Conservation (phyloP, 1,140 invertebrate species). For the Neodiprion fabricii region DNA sequence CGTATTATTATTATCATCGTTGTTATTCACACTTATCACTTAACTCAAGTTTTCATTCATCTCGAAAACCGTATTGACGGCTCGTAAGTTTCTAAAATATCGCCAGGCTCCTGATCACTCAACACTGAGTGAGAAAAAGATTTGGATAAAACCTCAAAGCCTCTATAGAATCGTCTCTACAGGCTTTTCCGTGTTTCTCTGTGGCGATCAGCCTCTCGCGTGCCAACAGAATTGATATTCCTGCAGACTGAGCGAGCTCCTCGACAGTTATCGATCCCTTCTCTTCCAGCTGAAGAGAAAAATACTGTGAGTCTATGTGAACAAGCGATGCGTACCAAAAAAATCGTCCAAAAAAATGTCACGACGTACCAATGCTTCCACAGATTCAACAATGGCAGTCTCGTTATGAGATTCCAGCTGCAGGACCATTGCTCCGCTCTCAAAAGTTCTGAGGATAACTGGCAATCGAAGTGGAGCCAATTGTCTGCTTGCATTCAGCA, state of each 20-base stretch:
- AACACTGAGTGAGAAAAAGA: slow-evolving; percentile 67
- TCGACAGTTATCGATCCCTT: slow-evolving; percentile 80
- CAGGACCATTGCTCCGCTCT: slow-evolving; percentile 90
- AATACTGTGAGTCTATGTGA: slow-evolving; percentile 22
- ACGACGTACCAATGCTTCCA: slow-evolving; percentile 70
- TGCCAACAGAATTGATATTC: slow-evolving; percentile 88
- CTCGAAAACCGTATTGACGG: not conserved
- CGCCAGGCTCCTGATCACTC: not conserved
- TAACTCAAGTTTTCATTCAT: not conserved
- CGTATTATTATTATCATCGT: not conserved
- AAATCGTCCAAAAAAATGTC: slow-evolving; percentile 4
- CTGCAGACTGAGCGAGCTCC: slow-evolving; percentile 80
- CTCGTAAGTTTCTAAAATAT: not conserved
- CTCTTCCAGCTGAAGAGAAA: slow-evolving; percentile 73
- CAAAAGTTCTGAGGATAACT: slow-evolving; percentile 82
- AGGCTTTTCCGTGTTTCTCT: slow-evolving; percentile 85
- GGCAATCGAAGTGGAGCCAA: slow-evolving; percentile 72
- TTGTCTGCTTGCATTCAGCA: slow-evolving; percentile 86
- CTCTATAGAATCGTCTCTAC: slow-evolving; percentile 93
- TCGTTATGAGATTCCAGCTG: slow-evolving; percentile 83
- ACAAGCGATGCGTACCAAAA: slow-evolving; percentile 19
- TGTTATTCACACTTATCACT: not conserved
- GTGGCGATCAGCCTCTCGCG: slow-evolving; percentile 84
- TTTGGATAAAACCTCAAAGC: slow-evolving; percentile 93
- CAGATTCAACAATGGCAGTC: slow-evolving; percentile 75